phyloP scores from a whole-genome alignment of 2,888 invertebrate genomes.

The Didymodactylos carnosus region DNA sequence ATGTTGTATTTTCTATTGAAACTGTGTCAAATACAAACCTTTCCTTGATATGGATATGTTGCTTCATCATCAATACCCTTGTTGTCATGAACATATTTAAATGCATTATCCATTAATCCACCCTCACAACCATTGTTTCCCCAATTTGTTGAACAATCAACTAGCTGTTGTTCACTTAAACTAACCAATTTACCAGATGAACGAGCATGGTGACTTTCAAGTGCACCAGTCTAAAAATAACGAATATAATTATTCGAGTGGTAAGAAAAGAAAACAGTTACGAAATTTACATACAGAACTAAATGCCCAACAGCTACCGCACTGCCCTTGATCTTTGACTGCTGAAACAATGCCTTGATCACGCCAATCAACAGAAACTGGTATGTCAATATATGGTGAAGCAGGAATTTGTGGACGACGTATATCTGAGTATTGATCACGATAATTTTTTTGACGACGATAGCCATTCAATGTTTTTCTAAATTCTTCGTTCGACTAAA shows the following conservation, averaged over 20 bases:
- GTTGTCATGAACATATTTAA: slow-evolving; percentile 17
- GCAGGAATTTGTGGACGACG: background rate
- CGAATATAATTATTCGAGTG: background rate
- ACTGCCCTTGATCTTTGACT: slow-evolving; percentile 32
- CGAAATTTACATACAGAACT: background rate
- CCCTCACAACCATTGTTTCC: slow-evolving; percentile 69
- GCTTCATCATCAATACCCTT: slow-evolving; percentile 26
- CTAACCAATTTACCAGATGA: slow-evolving; percentile 54
- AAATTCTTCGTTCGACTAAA: background rate
- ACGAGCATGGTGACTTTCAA: slow-evolving; percentile 43
- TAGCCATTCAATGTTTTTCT: background rate
- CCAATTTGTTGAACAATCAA: slow-evolving; percentile 62
- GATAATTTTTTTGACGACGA: background rate
- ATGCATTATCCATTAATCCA: slow-evolving; percentile 30
- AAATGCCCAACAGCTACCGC: slow-evolving; percentile 59
- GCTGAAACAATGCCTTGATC: slow-evolving; percentile 17
- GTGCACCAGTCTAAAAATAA: slow-evolving; percentile 13
- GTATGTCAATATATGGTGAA: slow-evolving; percentile 17
- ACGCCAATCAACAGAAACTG: slow-evolving; percentile 16
- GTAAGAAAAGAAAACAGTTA: no score
- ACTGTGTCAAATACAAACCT: background rate
- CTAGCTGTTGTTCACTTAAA: slow-evolving; percentile 71
- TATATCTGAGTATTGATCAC: background rate
- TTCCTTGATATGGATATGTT: slow-evolving; percentile 17
- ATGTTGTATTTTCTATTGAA: background rate